Base-by-base conservation (phyloP, 2,888 invertebrate genomes). In the Lysandra bellargus region DNA sequence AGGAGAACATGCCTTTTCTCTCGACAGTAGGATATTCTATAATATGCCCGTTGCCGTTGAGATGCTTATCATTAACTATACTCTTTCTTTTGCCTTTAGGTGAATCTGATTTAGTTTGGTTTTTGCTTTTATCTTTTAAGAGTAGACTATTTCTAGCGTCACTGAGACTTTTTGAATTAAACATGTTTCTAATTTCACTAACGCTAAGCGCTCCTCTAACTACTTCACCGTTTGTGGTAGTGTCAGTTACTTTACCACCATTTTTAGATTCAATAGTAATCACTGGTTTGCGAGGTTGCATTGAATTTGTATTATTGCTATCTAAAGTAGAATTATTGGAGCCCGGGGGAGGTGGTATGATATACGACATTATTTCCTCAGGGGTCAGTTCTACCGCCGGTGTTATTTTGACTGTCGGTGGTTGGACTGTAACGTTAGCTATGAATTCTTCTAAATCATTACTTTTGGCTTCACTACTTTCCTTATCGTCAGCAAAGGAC, bases 311-410 rank as follows among this genome's bases (percentile, higher is more conserved):
- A 82, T 85, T 88, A 80, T 93, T 93, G 87, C 91, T 91, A 86
- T 91, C 92, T 89, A 92, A 88, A 17, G 93, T 92, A 3, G 92
- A 93, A 44, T 93, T 91, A 81, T 95, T 95, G 3, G 96, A 92
- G 78, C 95, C 95, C 4, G 92, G 93, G 0, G 97, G 97, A 4
- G 97, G 97, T 37, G 98, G 98, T 87, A 98, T 98, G 81, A 98
- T 98, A 84, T 96, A 97, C 0, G 97, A 97, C 95, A 97, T 96
- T 76, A 98, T 97, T 92, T 98, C 97, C 89, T 98, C 97, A 0
- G 97, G 97, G 0, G 97, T 97, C 76, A 97, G 91, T 88, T 97
- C 97, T 84, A 97, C 96, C 12, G 97, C 97, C 9, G 97, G 97
- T 2, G 97, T 97, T 2, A 96, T 94, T 89, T 95, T 96, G 78